Percentiles rank a stretch among this genome's conserved stretches.
Evolutionary conservation across 2,888 invertebrate genomes (phyloP).

Genomic region (Caenorhabditis imperialis): DNA sequence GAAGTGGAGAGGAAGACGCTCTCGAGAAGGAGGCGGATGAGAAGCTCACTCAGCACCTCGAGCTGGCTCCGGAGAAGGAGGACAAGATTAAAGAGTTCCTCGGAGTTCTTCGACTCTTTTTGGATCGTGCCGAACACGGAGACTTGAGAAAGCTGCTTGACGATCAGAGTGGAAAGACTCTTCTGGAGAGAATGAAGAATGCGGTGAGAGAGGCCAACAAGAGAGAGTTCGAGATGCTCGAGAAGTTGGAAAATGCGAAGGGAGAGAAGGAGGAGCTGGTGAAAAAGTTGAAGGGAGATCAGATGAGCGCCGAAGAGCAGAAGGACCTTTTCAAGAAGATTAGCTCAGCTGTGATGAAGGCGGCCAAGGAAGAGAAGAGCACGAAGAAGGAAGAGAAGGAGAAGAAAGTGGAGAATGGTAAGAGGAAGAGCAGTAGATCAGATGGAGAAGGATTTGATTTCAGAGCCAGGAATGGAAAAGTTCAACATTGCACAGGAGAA

Average conservation of each 20-base stretch:
- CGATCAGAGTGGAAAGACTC: constrained; percentile 51
- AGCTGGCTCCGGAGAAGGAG: constrained; percentile 43
- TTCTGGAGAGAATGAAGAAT: constrained; percentile 54
- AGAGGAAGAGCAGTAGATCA: neutral
- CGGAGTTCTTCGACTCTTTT: constrained; percentile 47
- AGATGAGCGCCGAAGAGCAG: constrained; percentile 45
- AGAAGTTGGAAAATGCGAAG: constrained; percentile 36
- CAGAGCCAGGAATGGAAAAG: constrained; percentile 40
- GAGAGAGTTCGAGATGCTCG: constrained; percentile 51
- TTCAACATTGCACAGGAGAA: constrained; percentile 41
- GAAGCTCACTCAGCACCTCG: constrained; percentile 2
- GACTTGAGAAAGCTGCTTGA: constrained; percentile 53
- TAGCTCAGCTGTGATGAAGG: constrained; percentile 51
- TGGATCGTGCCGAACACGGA: constrained; percentile 52
- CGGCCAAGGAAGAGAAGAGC: constrained; percentile 37
- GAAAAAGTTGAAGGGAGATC: constrained; percentile 28
- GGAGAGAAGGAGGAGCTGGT: constrained; percentile 29
- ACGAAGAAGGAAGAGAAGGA: constrained; percentile 18
- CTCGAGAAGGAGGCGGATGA: constrained; percentile 11
- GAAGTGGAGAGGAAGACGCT: constrained; percentile 8
- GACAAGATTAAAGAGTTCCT: constrained; percentile 54
- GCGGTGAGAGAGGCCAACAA: constrained; percentile 51
- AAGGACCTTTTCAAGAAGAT: constrained; percentile 55
- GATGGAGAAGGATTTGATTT: neutral
- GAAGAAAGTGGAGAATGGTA: constrained; percentile 26